These are phyloP conservation scores for Philaethria dido DNA, from an alignment of 2,888 invertebrate species.

Conservation along the genomic window DNA sequence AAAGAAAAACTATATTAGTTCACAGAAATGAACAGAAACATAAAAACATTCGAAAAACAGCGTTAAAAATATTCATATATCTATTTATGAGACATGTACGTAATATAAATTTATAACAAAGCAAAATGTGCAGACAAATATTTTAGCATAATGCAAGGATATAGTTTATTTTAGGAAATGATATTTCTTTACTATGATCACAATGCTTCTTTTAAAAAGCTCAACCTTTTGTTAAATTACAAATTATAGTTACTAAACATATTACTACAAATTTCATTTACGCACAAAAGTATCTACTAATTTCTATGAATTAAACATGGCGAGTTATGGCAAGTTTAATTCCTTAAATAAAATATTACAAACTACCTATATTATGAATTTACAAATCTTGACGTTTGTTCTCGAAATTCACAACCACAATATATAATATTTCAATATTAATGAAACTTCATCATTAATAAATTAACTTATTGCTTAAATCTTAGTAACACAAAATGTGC, in stretches of 20 bases:
- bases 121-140: too few species aligned
- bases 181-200: too few species aligned
- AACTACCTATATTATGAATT: conserved; percentile 12
- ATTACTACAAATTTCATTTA: neutral
- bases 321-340: conserved; percentile 79
- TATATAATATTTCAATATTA: conserved; percentile 25
- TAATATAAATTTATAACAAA: too few species aligned
- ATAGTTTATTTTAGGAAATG: neutral
- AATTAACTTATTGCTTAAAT: conserved; percentile 24
- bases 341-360: conserved; percentile 51
- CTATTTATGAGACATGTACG: too few species aligned
- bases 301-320: conserved; percentile 72
- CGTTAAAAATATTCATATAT: too few species aligned
- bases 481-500: conserved; percentile 19
- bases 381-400: conserved; percentile 22
- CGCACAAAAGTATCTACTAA: neutral
- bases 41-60: too few species aligned
- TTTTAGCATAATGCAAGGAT: too few species aligned
- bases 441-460: conserved; percentile 25
- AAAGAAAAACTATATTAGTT: too few species aligned
- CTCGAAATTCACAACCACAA: conserved; percentile 39
- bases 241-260: neutral
- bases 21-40: too few species aligned
- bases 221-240: neutral
- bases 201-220: neutral